Percentiles rank a stretch among this genome's conserved stretches.
These are phyloP conservation scores for Aethina tumida DNA, from an alignment of 1,140 invertebrate genomes.

Conservation along the genomic window DNA sequence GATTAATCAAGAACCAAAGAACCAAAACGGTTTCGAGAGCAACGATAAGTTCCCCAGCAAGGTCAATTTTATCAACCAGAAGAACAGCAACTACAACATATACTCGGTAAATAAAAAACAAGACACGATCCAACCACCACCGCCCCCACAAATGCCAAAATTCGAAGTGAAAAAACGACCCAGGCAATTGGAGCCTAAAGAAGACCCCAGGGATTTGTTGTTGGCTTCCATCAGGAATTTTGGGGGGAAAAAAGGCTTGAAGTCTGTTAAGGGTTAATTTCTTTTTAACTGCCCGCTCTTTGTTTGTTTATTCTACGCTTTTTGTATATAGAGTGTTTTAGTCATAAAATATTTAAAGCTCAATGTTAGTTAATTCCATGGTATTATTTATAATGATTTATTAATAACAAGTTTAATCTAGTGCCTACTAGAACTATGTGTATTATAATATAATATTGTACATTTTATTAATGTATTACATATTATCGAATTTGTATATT, in stretches of 20 bases:
- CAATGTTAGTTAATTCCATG: constrained; percentile 12
- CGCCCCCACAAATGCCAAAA: constrained; percentile 39
- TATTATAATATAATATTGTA: constrained; percentile 4
- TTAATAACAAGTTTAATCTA: constrained; percentile 1
- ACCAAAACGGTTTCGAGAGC: constrained; percentile 3
- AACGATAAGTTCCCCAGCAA: background rate
- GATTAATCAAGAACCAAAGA: background rate
- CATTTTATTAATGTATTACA: constrained; percentile 1
- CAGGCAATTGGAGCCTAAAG: constrained; percentile 17
- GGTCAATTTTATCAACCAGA: background rate
- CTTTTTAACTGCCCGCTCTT: background rate
- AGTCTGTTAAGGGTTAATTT: constrained; percentile 37
- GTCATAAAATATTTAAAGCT: constrained; percentile 23
- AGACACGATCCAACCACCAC: constrained; percentile 21
- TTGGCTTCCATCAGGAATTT: constrained; percentile 65
- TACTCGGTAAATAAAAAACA: constrained; percentile 1
- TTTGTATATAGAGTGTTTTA: constrained; percentile 19
- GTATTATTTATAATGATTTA: constrained; percentile 8
- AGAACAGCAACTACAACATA: constrained; percentile 4
- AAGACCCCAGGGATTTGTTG: constrained; percentile 53
- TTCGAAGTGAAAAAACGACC: constrained; percentile 36
- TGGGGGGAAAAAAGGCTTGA: constrained; percentile 46
- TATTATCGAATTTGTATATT: constrained; percentile 9
- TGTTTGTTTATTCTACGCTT: background rate
- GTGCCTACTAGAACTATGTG: constrained; percentile 4